Evolutionary conservation across 2,888 invertebrate species (phyloP), one percentile per base, ranked within the genome.

Genomic region (Dendrolimus houi): DNA sequence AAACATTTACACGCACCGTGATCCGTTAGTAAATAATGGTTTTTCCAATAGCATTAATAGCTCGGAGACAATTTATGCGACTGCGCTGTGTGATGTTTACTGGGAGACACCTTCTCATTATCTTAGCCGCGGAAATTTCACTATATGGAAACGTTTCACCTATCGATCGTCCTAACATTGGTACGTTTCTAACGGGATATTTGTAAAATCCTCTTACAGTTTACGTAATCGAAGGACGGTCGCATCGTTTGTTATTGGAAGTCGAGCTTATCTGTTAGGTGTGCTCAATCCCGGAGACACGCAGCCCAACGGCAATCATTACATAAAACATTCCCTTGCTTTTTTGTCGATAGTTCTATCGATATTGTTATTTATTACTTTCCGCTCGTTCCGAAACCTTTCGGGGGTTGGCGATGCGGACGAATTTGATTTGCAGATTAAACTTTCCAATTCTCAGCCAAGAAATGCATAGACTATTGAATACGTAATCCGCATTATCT

Each of bases 221-320:
- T 87, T 88, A 88, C 86, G 86, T 86, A 86, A 87, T 74, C 79
- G 75, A 74, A 78, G 77, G 79, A 77, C 72, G 66, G 67, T 69
- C 64, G 69, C 68, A 67, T 70, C 70, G 69, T 77, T 78, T 82
- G 77, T 81, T 79, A 73, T 77, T 75, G 70, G 72, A 69, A 71
- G 74, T 68, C 68, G 66, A 67, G 66, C 66, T 73, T 79, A 78
- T 80, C 80, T 71, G 62, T 63, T 66, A 72, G 74, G 75, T 74
- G 80, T 72, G 72, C 68, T 70, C 56, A 42, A 54, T 57, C 58
- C 60, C 60, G 62, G 60, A 57, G 65, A 67, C 64, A 66, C 70
- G 64, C 66, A 67, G 64, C 66, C 62, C 59, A 52, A 58, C 61
- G 60, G 59, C 61, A 65, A 61, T 70, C 71, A 74, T 81, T 78